Conservation (phyloP, 2,888 invertebrate genomes). For the Tetramorium bicarinatum region DNA sequence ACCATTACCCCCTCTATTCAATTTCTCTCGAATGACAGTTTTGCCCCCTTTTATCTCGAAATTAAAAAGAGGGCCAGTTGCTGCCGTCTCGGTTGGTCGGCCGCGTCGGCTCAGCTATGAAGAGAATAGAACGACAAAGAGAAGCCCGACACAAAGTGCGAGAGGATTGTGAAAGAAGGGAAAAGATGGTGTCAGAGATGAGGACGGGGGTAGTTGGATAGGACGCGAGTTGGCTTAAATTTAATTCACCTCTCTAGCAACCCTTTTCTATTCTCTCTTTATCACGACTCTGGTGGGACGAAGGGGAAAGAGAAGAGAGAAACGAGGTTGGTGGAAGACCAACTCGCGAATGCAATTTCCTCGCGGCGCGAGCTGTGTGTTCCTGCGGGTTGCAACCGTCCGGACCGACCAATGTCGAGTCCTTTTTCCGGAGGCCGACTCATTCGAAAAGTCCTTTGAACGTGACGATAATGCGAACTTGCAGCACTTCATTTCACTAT, state of each 20-base stretch:
- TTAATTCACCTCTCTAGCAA: conserved; percentile 72
- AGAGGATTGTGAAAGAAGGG: conserved; percentile 46
- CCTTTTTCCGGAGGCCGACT: conserved; percentile 64
- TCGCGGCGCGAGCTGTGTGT: conserved; percentile 69
- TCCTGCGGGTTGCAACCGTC: conserved; percentile 60
- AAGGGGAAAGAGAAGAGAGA: conserved; percentile 14
- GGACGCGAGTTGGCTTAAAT: conserved; percentile 68
- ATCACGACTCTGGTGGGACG: conserved; percentile 59
- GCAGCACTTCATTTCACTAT: conserved; percentile 48
- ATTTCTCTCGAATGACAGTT: conserved; percentile 21
- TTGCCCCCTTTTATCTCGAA: conserved; percentile 62
- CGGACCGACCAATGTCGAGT: conserved; percentile 54
- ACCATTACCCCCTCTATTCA: neutral
- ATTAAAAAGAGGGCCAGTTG: conserved; percentile 59
- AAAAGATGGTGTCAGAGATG: conserved; percentile 44
- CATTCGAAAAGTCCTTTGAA: conserved; percentile 65
- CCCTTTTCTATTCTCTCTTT: conserved; percentile 68
- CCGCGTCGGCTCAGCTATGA: conserved; percentile 30
- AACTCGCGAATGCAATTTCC: conserved; percentile 76
- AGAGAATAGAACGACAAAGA: conserved; percentile 50
- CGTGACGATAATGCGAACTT: conserved; percentile 69
- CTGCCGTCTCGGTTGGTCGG: conserved; percentile 27
- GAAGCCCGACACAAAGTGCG: conserved; percentile 46
- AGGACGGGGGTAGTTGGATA: conserved; percentile 34
- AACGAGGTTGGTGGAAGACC: conserved; percentile 46